Evolutionary conservation across 2,113 vertebrate genomes (phyloP).

Genomic region (Eudyptes chrysolophus): DNA sequence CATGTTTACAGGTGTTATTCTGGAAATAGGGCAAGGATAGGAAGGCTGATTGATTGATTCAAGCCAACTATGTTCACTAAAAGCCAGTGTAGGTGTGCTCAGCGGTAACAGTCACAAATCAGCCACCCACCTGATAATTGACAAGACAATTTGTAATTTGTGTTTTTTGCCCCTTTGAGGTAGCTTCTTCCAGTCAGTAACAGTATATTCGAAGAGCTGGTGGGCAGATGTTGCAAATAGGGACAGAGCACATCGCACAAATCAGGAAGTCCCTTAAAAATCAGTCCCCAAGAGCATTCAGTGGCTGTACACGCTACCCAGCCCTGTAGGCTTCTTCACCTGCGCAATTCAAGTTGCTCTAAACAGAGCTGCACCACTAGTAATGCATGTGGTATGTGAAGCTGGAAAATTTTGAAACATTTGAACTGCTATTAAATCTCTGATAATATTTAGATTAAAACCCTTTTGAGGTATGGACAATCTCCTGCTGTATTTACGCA

Average conservation of each 20-base stretch:
- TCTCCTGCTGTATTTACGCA: not conserved
- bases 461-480: not conserved
- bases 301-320: rapidly evolving
- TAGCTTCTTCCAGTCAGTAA: not conserved
- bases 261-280: not conserved
- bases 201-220: not conserved
- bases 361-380: not conserved
- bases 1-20: not conserved
- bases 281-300: not conserved
- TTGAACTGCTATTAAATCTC: not conserved
- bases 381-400: not conserved
- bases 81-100: not conserved
- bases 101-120: not conserved
- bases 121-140: not conserved
- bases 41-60: not conserved
- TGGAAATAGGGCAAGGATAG: not conserved
- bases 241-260: not conserved
- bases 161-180: not conserved
- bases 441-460: not conserved
- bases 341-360: not conserved
- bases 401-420: not conserved
- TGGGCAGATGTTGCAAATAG: not conserved
- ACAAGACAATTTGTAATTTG: not conserved
- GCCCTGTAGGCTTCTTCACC: not conserved
- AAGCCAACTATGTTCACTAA: not conserved